Evolutionary conservation across 2,113 vertebrate species (phyloP).

Genomic region (Leptodactylus fuscus): DNA sequence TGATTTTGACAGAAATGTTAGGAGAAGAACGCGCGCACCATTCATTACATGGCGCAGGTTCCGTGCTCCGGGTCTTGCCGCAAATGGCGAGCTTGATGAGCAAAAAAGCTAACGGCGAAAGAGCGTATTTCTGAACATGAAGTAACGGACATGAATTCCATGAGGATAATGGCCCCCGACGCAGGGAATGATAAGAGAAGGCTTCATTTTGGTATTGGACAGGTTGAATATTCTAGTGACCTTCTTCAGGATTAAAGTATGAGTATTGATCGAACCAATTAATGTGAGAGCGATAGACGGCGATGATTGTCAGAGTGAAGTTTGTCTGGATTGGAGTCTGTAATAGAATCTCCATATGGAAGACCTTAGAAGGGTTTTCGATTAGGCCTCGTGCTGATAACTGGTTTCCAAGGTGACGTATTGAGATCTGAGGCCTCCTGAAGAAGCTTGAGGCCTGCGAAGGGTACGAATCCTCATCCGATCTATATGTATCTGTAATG

Average conservation of each 20-base stretch:
- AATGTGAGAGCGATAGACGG: slow-evolving; percentile 47
- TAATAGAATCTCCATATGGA: slow-evolving; percentile 33
- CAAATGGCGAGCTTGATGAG: neutral
- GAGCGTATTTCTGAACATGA: neutral
- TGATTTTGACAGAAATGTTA: slow-evolving; percentile 35
- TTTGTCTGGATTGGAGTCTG: neutral
- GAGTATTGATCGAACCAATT: slow-evolving; percentile 50
- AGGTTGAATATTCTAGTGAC: slow-evolving; percentile 50
- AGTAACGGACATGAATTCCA: slow-evolving; percentile 4
- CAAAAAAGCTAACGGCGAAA: neutral
- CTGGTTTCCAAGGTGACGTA: slow-evolving; percentile 41
- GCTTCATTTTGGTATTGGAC: slow-evolving; percentile 43
- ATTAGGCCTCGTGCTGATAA: slow-evolving; percentile 42
- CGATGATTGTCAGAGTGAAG: slow-evolving; percentile 9
- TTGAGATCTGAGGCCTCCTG: neutral
- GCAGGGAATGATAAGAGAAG: slow-evolving; percentile 6
- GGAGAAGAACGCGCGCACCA: slow-evolving; percentile 11
- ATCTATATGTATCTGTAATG: neutral
- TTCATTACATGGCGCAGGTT: slow-evolving; percentile 12
- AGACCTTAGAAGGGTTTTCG: slow-evolving; percentile 24
- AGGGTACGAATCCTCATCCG: neutral
- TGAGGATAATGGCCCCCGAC: neutral
- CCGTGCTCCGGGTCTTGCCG: neutral
- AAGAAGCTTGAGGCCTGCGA: neutral
- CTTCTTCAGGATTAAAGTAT: slow-evolving; percentile 44